Conservation (phyloP, 64 coral and sea anemone genomes). For the Montipora sp. region DNA sequence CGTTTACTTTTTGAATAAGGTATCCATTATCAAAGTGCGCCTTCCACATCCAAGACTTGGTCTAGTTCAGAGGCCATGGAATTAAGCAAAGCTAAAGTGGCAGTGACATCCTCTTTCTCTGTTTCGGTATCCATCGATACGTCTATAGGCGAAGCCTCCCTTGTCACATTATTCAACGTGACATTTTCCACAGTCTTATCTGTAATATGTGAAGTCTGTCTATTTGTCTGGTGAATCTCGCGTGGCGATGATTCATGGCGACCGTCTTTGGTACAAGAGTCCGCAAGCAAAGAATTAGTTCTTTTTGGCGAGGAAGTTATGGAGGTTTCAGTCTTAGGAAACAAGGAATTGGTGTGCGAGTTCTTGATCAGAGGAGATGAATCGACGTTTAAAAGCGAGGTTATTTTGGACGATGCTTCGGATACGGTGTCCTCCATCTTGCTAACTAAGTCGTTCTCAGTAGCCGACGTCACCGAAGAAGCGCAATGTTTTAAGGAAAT, state of each 20-base stretch:
- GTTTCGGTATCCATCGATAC: slow-evolving; percentile 4
- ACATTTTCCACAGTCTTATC: not conserved
- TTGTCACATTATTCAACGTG: not conserved
- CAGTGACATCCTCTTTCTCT: slow-evolving; percentile 70
- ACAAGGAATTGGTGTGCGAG: slow-evolving; percentile 3
- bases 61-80: slow-evolving; percentile 72
- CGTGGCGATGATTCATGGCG: not conserved
- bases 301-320: not conserved
- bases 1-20: not conserved
- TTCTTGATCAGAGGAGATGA: not conserved
- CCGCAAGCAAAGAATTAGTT: not conserved
- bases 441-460: slow-evolving; percentile 11
- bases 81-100: slow-evolving; percentile 64
- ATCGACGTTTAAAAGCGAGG: slow-evolving; percentile 15
- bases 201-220: not conserved
- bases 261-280: not conserved
- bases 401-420: slow-evolving; percentile 43
- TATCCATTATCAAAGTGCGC: not conserved
- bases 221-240: not conserved
- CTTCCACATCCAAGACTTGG: slow-evolving; percentile 40
- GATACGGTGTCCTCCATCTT: slow-evolving; percentile 28
- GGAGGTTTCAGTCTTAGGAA: not conserved
- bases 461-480: not conserved
- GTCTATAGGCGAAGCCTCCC: not conserved
- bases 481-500: not conserved